Base-by-base conservation (phyloP, 2,113 vertebrate genomes). In the Cairina moschata region DNA sequence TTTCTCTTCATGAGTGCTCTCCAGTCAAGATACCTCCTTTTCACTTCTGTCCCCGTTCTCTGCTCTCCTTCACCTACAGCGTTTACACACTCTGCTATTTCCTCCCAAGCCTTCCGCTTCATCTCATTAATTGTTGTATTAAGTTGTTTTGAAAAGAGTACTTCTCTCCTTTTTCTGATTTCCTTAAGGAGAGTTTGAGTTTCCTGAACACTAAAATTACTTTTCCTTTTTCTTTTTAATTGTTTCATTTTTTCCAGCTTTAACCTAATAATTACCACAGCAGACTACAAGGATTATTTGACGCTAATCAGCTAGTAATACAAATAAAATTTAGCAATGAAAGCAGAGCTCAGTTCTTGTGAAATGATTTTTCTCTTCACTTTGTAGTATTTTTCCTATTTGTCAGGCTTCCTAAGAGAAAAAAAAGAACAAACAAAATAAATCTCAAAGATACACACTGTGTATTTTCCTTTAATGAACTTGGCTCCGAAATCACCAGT, bases 111-210 rank as follows among this genome's bases (percentile, higher is more conserved):
- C 71, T 99, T 99, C 59, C 99, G 98, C 90, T 99, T 99, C 98
- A 99, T 98, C 96, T 99, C 99, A 54, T 99, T 99, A 94, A 99
- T 99, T 62, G 99, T 99, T n/a, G 99, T 99, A 92, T 99, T 99
- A 97, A 99, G 98, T 83, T 99, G 99, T 86, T 99, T 99, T 18
- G 99, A 99, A 94, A 99, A 99, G 93, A 99, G 98, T 25, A 99
- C 98, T 62, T 99, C 99, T 88, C 98, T 98, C 82, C 99, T 98
- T 96, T 99, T 99, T 72, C 99, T 98, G 86, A 99, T 99, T 97
- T 99, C 99, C 63, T 98, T 98, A 97, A 99, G 98, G 67, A 99
- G 98, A 50, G 98, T 99, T 94, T 99, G 99, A 75, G 99, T 99
- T 98, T 99, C 99, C 96, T 99, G 98, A 89, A 99, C 98, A 8